Conservation (phyloP, 2,888 invertebrate species). For the Gnatocerus cornutus region DNA sequence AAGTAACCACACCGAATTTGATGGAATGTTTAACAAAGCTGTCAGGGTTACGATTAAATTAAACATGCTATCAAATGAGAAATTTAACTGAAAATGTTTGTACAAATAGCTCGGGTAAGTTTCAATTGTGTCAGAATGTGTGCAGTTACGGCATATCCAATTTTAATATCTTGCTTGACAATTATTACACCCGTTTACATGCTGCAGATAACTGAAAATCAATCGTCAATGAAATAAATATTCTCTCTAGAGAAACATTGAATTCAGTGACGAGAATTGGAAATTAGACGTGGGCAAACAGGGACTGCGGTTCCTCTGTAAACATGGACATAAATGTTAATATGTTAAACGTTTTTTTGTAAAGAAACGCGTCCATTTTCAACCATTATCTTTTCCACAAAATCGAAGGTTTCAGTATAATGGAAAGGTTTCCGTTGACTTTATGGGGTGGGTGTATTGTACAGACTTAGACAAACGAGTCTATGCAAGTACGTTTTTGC, state of each 20-base stretch:
- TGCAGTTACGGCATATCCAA: slow-evolving; percentile 18
- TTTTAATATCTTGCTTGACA: slow-evolving; percentile 19
- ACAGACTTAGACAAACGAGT: too few relatives aligned
- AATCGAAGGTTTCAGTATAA: too few relatives aligned
- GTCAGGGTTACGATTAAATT: slow-evolving; percentile 46
- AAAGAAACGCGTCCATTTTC: too few relatives aligned
- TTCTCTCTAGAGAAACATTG: background rate
- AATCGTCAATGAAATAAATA: background rate
- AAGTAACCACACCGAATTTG: slow-evolving; percentile 41
- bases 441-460: too few relatives aligned
- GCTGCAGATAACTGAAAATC: background rate
- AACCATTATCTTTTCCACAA: too few relatives aligned
- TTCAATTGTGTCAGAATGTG: slow-evolving; percentile 25
- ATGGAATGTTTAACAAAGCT: slow-evolving; percentile 42
- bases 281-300: background rate
- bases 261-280: background rate
- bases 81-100: slow-evolving; percentile 39
- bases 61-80: slow-evolving; percentile 42
- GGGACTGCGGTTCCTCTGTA: background rate
- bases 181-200: background rate
- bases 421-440: too few relatives aligned
- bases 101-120: slow-evolving; percentile 17
- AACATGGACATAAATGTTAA: background rate
- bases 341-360: background rate
- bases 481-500: too few relatives aligned